Conservation (phyloP, 2,113 vertebrate species). For the human region DNA sequence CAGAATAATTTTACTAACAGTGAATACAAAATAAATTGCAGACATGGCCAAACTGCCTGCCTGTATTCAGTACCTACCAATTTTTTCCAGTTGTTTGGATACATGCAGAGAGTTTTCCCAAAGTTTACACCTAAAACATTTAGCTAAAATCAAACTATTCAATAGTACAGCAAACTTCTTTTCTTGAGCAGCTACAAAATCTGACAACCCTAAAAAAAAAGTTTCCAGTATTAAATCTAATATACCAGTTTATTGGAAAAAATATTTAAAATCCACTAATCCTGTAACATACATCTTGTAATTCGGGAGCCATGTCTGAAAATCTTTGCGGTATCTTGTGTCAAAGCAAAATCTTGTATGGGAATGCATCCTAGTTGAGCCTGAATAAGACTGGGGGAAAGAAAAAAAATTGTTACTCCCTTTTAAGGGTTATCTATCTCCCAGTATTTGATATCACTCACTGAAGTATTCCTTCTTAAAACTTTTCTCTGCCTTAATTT, state of each 20-base stretch:
- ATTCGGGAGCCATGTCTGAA: constrained; percentile 95
- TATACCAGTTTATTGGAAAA: constrained; percentile 54
- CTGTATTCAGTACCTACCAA: constrained; percentile 87
- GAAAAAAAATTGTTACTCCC: constrained; percentile 47
- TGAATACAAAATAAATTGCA: constrained; percentile 52
- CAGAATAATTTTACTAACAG: constrained; percentile 31
- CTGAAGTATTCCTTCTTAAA: not conserved
- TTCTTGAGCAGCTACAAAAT: constrained; percentile 89
- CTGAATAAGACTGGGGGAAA: constrained; percentile 93
- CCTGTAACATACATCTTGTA: constrained; percentile 92
- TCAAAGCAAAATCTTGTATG: constrained; percentile 96
- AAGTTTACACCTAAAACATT: constrained; percentile 95
- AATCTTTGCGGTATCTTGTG: constrained; percentile 95
- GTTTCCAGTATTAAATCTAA: constrained; percentile 57
- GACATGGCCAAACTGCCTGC: not conserved
- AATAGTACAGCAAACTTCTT: constrained; percentile 89
- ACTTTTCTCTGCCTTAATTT: not conserved
- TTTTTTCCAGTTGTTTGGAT: constrained; percentile 97
- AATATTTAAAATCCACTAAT: constrained; percentile 54
- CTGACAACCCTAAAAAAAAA: constrained; percentile 90
- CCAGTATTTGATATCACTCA: constrained; percentile 19
- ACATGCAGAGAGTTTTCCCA: constrained; percentile 96
- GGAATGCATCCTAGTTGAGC: constrained; percentile 95
- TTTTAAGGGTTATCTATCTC: not conserved
- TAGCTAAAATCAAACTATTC: constrained; percentile 93